Evolutionary conservation across 2,888 invertebrate species (phyloP).

Genomic region (Leptinotarsa peninsularis): DNA sequence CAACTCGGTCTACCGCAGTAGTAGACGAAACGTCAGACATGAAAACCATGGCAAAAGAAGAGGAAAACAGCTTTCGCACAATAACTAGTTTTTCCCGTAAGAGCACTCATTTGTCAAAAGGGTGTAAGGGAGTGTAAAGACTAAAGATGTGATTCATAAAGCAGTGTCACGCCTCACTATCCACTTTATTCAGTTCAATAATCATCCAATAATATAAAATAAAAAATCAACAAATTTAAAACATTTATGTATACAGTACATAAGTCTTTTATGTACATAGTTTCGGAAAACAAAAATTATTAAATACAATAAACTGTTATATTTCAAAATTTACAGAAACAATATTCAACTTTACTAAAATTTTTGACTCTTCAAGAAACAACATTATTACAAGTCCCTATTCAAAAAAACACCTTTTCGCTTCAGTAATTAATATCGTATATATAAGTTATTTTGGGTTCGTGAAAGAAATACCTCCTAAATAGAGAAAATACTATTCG

Average conservation of each 20-base stretch:
- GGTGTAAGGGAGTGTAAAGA: no score
- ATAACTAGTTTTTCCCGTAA: no score
- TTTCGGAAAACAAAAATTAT: constrained; percentile 40
- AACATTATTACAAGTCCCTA: constrained; percentile 40
- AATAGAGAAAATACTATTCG: constrained; percentile 41
- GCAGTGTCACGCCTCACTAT: constrained; percentile 34
- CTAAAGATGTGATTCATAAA: no score
- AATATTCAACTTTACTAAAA: constrained; percentile 37
- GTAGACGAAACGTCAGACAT: no score
- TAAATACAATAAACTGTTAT: constrained; percentile 36
- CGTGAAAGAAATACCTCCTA: constrained; percentile 34
- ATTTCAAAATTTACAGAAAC: constrained; percentile 40
- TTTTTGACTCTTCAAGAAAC: constrained; percentile 33
- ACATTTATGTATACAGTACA: constrained; percentile 41
- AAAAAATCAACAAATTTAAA: constrained; percentile 42
- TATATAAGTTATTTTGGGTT: constrained; percentile 31
- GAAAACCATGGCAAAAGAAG: no score
- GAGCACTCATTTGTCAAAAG: no score
- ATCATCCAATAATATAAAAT: constrained; percentile 44
- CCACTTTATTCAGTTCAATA: constrained; percentile 37
- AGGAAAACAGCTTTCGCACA: no score
- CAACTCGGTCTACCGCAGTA: no score
- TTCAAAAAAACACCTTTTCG: constrained; percentile 30
- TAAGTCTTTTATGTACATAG: constrained; percentile 37
- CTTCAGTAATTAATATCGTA: constrained; percentile 21